Conservation (phyloP, 2,888 invertebrate species). For the Tachystola acroxantha region DNA sequence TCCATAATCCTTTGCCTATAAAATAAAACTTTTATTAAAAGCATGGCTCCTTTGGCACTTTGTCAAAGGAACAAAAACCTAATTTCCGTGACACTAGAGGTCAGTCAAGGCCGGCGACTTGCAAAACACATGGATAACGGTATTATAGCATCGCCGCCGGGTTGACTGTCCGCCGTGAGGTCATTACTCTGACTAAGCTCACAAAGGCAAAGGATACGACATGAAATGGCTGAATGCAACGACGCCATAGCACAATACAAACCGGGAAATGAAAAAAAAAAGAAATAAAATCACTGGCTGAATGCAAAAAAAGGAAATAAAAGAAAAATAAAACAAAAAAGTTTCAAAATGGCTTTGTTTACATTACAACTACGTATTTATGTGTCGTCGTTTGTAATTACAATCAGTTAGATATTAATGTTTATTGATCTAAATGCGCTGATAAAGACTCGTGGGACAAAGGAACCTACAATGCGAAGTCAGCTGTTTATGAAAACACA, state of each 20-base stretch:
- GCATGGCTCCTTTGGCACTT: not conserved
- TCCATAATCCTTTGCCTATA: no score
- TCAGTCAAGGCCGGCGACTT: constrained; percentile 24
- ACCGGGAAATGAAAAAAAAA: not conserved
- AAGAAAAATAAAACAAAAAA: not conserved
- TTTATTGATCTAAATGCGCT: no score
- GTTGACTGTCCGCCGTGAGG: constrained; percentile 48
- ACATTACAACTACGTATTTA: not conserved
- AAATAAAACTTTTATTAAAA: no score
- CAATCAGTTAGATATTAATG: no score
- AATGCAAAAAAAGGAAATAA: not conserved
- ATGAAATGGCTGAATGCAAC: constrained; percentile 9
- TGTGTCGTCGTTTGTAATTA: no score
- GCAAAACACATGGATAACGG: constrained; percentile 42
- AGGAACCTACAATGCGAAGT: constrained; percentile 48
- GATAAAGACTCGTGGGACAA: constrained; percentile 33
- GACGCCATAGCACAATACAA: not conserved
- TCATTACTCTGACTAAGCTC: constrained; percentile 43
- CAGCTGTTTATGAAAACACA: constrained; percentile 81
- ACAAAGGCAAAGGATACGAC: no score
- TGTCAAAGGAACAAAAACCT: constrained; percentile 10
- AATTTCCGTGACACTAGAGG: constrained; percentile 13
- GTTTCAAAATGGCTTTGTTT: not conserved
- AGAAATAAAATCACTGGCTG: not conserved
- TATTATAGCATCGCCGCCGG: constrained; percentile 22